Evolutionary conservation across 2,797 vertebrate genomes (phyloP).

Genomic region (Siniperca undulata): DNA sequence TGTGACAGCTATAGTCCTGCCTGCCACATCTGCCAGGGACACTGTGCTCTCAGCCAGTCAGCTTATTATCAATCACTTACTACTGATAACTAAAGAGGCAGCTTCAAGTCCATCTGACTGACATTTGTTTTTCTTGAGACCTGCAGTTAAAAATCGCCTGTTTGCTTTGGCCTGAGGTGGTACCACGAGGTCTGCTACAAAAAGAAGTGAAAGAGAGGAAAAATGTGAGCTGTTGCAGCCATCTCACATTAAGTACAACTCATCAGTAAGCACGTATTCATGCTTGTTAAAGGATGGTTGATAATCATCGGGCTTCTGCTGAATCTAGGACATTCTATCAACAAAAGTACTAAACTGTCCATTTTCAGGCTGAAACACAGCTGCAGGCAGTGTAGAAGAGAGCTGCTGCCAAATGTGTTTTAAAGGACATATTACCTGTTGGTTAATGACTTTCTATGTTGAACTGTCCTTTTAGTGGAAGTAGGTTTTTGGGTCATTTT

Average conservation of each 20-base stretch:
- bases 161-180: conserved; percentile 43
- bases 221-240: conserved; percentile 7
- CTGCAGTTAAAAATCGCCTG: conserved; percentile 30
- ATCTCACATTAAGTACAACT: conserved; percentile 20
- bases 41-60: conserved; percentile 68
- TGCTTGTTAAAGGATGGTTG: conserved; percentile 31
- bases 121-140: conserved; percentile 59
- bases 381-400: conserved; percentile 59
- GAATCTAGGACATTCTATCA: conserved; percentile 74
- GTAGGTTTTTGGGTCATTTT: conserved; percentile 84
- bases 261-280: conserved; percentile 31
- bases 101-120: conserved; percentile 62
- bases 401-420: conserved; percentile 52
- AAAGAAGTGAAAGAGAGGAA: conserved; percentile 13
- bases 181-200: conserved; percentile 11
- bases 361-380: conserved; percentile 68
- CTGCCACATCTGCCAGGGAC: conserved; percentile 82
- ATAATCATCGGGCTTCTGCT: conserved; percentile 33
- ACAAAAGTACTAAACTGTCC: conserved; percentile 65
- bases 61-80: conserved; percentile 81
- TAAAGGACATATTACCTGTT: conserved; percentile 79
- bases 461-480: conserved; percentile 74
- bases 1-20: conserved; percentile 84
- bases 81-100: conserved; percentile 69
- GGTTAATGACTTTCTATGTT: conserved; percentile 81